Evolutionary conservation across 2,888 invertebrate genomes (phyloP).

Genomic region (Sarcophaga subvicina): DNA sequence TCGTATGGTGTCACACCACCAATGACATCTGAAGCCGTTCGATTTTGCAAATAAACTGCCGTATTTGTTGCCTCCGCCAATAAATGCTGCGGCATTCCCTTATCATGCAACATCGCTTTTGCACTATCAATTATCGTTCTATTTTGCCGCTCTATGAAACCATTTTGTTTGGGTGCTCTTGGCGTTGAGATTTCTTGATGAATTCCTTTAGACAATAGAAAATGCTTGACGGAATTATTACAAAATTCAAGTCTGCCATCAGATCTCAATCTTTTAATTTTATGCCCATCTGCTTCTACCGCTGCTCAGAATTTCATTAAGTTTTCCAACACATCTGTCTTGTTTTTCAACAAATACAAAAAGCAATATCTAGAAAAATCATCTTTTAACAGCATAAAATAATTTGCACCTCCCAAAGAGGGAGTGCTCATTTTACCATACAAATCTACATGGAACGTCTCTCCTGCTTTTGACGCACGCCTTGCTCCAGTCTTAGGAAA

Average conservation of each 20-base stretch:
- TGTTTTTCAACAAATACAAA: conserved; percentile 62
- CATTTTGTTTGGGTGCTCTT: no score
- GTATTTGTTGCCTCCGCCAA: conserved; percentile 12
- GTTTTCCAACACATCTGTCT: conserved; percentile 59
- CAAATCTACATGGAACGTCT: no score
- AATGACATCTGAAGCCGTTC: not conserved
- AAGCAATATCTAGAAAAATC: conserved; percentile 37
- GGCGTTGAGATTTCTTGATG: no score
- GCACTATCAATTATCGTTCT: not conserved
- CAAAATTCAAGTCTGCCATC: no score
- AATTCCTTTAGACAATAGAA: no score
- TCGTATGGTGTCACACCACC: no score
- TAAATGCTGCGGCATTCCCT: not conserved
- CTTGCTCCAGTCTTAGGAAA: no score
- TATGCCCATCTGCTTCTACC: conserved; percentile 56
- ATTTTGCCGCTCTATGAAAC: no score
- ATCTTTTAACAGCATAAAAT: conserved; percentile 52
- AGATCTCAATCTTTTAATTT: not conserved
- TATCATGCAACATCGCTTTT: not conserved
- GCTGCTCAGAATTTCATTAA: conserved; percentile 57
- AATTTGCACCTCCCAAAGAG: conserved; percentile 45
- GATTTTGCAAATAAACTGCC: conserved; percentile 33
- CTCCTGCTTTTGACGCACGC: no score
- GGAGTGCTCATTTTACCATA: no score
- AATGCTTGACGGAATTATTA: no score